Base-by-base conservation (phyloP, 2,797 vertebrate species). In the Crocodylus rhombifer region DNA sequence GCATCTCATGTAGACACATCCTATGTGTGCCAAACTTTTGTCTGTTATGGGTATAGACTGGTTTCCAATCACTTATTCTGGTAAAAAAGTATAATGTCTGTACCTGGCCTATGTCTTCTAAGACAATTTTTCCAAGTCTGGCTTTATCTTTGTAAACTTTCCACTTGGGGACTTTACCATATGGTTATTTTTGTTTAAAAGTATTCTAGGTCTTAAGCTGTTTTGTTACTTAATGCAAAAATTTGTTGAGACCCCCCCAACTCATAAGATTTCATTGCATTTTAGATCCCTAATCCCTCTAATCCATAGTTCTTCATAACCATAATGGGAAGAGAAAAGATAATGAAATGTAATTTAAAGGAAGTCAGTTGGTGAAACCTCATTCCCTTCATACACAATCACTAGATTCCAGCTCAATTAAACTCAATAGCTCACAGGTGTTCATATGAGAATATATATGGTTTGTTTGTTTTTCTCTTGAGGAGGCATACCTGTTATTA, bases 331-430 rank as follows among this genome's bases (percentile, higher is more conserved):
- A 82, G 6, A 69, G 28, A 30, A 92, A 89, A 94, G n/a, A 83
- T 25, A 91, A 82, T 82, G 6, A 87, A 95, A 82, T 55, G 7
- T 3, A 77, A 85, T 90, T 92, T 87, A 65, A 14, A 79, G 51
- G 5, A 12, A 74, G 10, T 76, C 30, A 60, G 64, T 60, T 75
- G 81, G 18, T 71, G 71, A 83, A 91, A 90, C 20, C 64, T 91
- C 26, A 56, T 23, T 92, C 82, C 15, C 28, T 93, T 88, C 6
- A 36, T 69, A 21, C 1, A 88, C 36, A 88, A 81, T 83, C 30
- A 64, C 8, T 63, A 87, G 60, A 77, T 3, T 65, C 20, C 63
- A 15, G 14, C 55, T 76, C 67, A 91, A 42, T 85, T 90, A 91
- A 80, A 84, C 17, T 67, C 60, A 90, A 77, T 6, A 82, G 2